Evolutionary conservation across 2,113 vertebrate genomes (phyloP).

Genomic region (Odobenus rosmarus): DNA sequence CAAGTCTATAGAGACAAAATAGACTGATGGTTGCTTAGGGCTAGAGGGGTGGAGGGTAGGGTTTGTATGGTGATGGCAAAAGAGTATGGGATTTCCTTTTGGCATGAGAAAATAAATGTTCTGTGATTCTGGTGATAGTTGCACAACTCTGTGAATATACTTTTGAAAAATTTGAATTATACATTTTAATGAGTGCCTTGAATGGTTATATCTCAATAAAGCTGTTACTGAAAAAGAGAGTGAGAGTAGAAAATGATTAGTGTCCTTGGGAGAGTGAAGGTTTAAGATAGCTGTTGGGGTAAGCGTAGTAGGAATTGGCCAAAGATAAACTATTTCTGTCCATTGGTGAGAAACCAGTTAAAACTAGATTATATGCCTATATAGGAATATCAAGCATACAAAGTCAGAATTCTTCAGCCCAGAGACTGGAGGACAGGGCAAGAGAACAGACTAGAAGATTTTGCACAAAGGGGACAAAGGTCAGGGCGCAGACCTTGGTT

Average conservation of each 20-base stretch:
- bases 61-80: not conserved
- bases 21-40: not conserved
- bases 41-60: not conserved
- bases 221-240: not conserved
- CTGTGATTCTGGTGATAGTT: not conserved
- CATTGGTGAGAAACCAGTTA: not conserved
- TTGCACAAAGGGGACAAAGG: not conserved
- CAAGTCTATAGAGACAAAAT: not conserved
- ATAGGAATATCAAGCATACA: not conserved
- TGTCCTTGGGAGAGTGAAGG: not conserved
- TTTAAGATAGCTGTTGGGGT: not conserved
- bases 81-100: not conserved
- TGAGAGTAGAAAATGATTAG: not conserved
- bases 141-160: not conserved
- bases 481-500: not conserved
- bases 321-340: not conserved
- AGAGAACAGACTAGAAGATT: not conserved
- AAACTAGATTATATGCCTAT: not conserved
- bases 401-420: not conserved
- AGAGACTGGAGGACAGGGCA: not conserved
- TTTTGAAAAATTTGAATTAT: not conserved
- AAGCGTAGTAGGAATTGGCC: not conserved
- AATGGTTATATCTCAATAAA: not conserved
- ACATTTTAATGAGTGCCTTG: not conserved
- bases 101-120: not conserved